A percentile compares a stretch with the other conserved stretches of the same genome.
phyloP scores from a whole-genome alignment of 2,113 vertebrate species.

The Myanophis thanlyinensis region DNA sequence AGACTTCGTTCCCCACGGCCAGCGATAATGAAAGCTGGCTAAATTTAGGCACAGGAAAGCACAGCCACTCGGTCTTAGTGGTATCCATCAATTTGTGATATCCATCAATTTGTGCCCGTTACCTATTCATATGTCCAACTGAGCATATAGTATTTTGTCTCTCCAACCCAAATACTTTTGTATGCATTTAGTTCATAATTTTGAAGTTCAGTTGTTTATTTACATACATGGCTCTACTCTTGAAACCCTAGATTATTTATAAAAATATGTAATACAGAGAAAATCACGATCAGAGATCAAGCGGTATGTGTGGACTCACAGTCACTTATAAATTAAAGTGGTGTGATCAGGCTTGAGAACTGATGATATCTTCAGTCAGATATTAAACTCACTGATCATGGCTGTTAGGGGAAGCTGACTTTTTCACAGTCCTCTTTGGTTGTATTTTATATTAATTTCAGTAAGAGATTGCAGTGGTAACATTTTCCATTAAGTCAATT shows the following conservation, averaged over 20 bases:
- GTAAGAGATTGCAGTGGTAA: slow-evolving; percentile 2
- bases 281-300: neutral
- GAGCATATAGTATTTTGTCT: neutral
- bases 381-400: no score
- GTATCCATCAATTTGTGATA: no score
- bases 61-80: no score
- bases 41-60: no score
- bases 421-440: slow-evolving; percentile 55
- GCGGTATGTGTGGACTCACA: neutral
- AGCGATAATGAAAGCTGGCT: no score
- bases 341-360: neutral
- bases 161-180: neutral
- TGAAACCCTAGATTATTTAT: neutral
- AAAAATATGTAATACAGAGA: neutral
- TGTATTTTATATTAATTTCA: slow-evolving; percentile 39
- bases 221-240: neutral
- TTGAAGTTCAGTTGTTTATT: neutral
- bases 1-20: no score
- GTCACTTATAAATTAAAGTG: neutral
- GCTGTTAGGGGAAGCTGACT: neutral
- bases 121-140: neutral
- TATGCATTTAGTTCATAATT: neutral
- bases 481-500: slow-evolving; percentile 57
- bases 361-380: neutral
- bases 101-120: neutral